Evolutionary conservation across 2,888 invertebrate genomes (phyloP).

Genomic region (Himalopsyche japonica): DNA sequence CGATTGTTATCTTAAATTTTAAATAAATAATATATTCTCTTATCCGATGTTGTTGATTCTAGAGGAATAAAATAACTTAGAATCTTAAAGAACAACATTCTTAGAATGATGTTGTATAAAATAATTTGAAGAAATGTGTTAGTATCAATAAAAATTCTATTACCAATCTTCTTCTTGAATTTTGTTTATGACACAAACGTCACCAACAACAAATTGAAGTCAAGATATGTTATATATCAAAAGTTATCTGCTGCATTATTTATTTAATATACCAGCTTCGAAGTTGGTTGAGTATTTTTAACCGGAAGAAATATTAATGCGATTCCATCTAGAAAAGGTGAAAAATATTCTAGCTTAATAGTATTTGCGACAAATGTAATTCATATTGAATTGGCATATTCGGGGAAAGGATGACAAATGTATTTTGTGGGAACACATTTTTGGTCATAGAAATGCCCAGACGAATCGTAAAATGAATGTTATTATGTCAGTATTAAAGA

Average conservation of each 20-base stretch:
- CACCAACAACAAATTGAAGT: neutral
- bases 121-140: too few species aligned
- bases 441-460: too few species aligned
- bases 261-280: neutral
- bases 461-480: too few species aligned
- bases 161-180: neutral
- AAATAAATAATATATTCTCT: too few species aligned
- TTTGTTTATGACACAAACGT: neutral
- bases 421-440: too few species aligned
- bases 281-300: neutral
- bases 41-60: too few species aligned
- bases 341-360: neutral
- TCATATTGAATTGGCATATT: neutral
- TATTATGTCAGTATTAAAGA: too few species aligned
- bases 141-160: too few species aligned
- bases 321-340: neutral
- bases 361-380: neutral
- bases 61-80: too few species aligned
- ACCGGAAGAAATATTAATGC: neutral
- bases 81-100: too few species aligned
- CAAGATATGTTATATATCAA: neutral
- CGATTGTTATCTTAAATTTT: too few species aligned
- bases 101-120: too few species aligned
- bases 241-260: neutral
- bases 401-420: neutral